A percentile compares a stretch with the other conserved stretches of the same genome.
Conservation (phyloP, 2,888 invertebrate genomes). For the Scaptomyza parva region DNA sequence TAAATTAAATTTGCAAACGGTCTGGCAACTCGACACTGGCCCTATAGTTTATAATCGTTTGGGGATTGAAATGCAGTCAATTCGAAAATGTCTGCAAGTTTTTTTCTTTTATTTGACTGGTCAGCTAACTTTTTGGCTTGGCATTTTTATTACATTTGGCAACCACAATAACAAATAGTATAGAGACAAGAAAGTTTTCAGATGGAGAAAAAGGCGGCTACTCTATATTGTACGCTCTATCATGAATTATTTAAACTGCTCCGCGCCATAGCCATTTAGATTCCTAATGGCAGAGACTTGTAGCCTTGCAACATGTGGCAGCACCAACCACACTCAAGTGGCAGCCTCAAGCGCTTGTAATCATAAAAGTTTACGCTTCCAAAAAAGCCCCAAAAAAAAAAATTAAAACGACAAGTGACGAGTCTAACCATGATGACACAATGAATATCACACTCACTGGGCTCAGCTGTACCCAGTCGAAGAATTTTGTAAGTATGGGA, state of each 20-base stretch:
- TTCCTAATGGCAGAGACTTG: slow-evolving; percentile 19
- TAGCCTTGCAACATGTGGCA: slow-evolving; percentile 65
- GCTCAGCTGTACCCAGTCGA: slow-evolving; percentile 65
- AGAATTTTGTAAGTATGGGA: slow-evolving; percentile 62
- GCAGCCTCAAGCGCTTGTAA: slow-evolving; percentile 48
- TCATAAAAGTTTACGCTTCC: slow-evolving; percentile 76
- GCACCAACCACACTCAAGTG: slow-evolving; percentile 27
- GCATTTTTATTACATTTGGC: slow-evolving; percentile 72
- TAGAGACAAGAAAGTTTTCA: background rate
- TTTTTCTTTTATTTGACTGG: slow-evolving; percentile 45
- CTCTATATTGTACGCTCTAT: slow-evolving; percentile 17
- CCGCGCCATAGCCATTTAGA: slow-evolving; percentile 74
- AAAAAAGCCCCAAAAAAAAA: slow-evolving; percentile 46
- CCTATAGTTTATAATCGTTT: slow-evolving; percentile 76
- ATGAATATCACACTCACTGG: slow-evolving; percentile 21
- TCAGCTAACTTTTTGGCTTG: slow-evolving; percentile 65
- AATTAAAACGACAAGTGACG: slow-evolving; percentile 72
- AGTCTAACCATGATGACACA: slow-evolving; percentile 28
- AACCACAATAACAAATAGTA: slow-evolving; percentile 2
- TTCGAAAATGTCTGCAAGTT: slow-evolving; percentile 64
- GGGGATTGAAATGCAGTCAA: slow-evolving; percentile 80
- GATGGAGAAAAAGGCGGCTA: background rate
- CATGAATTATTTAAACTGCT: slow-evolving; percentile 77
- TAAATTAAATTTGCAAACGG: slow-evolving; percentile 80
- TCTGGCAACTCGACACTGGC: slow-evolving; percentile 61